These are phyloP conservation scores for Alloscopus bannaensis DNA, from an alignment of 2,888 invertebrate genomes.

Conservation along the genomic window DNA sequence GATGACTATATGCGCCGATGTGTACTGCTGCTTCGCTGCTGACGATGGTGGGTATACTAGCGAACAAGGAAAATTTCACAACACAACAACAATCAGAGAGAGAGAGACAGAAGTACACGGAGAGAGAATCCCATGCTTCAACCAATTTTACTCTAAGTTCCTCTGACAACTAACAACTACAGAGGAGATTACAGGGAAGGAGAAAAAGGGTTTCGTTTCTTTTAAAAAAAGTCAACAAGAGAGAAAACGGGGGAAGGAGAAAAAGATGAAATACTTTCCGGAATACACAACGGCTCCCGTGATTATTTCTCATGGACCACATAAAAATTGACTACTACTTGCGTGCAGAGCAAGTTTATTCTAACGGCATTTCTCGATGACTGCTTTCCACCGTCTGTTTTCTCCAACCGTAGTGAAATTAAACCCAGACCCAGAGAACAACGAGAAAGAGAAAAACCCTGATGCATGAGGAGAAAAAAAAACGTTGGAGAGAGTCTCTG, in stretches of 20 bases:
- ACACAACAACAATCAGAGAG: slow-evolving; percentile 5
- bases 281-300: slow-evolving; percentile 46
- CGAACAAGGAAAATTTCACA: slow-evolving; percentile 6
- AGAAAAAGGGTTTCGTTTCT: slow-evolving; percentile 13
- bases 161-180: not conserved
- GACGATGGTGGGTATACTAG: not conserved
- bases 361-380: slow-evolving; percentile 52
- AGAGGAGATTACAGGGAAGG: not conserved
- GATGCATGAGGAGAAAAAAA: no score
- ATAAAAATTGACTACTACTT: slow-evolving; percentile 54
- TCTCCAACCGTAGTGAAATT: no score
- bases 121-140: slow-evolving; percentile 2
- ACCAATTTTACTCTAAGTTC: no score
- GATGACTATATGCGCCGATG: no score
- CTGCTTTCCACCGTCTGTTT: slow-evolving; percentile 46
- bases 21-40: not conserved
- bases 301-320: slow-evolving; percentile 56
- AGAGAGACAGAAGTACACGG: no score
- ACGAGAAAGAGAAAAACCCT: slow-evolving; percentile 1
- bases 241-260: no score
- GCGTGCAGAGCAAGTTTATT: slow-evolving; percentile 50
- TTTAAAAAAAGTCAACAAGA: no score
- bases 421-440: slow-evolving; percentile 10
- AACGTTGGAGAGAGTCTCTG: no score
- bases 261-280: slow-evolving; percentile 23